Evolutionary conservation across 2,888 invertebrate species (phyloP), one percentile per base, ranked within the genome.

Genomic region (Hemistola chrysoprasaria): DNA sequence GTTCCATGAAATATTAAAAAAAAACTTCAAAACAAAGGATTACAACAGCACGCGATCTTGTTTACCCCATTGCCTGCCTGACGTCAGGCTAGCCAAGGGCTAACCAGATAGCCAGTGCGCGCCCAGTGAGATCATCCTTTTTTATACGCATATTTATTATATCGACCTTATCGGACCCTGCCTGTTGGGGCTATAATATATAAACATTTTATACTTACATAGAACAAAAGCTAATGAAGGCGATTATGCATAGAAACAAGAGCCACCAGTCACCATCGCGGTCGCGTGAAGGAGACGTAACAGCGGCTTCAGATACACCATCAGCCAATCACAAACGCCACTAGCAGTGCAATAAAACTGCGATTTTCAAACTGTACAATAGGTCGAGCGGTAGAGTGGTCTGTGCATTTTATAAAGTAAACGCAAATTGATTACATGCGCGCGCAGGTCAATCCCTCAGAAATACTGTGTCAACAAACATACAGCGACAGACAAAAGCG

Each of bases 111-210:
- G n/a, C 41, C 44, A 40, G 53, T 63, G 50, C 53, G 53, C 55
- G 55, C 56, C 40, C 50, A 65, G 33, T 79, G 77, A 78, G 68
- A 73, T 80, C 79, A 81, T 65, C 55, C 42, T 40, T 43, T 53
- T 51, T 50, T 54, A 46, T 40, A 43, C 45, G 47, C 53, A 58
- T n/a, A n/a, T 60, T 58, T 59, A 55, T 59, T 59, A n/a, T 50
- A 53, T 49, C 62, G 60, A 67, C 73, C 66, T 71, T 66, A 61
- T 61, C 59, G 54, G 53, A 58, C 65, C 59, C 50, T 42, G 48
- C 39, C 52, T 47, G 54, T 48, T 49, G 53, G 61, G 61, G 60
- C 45, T 59, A 53, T 44, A 66, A 64, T 59, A 57, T 47, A 48
- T 42, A 47, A 53, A 44, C 45, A 39, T 16, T 16, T 16, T 16